Evolutionary conservation across 2,888 invertebrate genomes (phyloP).

Genomic region (Clusia tigrina): DNA sequence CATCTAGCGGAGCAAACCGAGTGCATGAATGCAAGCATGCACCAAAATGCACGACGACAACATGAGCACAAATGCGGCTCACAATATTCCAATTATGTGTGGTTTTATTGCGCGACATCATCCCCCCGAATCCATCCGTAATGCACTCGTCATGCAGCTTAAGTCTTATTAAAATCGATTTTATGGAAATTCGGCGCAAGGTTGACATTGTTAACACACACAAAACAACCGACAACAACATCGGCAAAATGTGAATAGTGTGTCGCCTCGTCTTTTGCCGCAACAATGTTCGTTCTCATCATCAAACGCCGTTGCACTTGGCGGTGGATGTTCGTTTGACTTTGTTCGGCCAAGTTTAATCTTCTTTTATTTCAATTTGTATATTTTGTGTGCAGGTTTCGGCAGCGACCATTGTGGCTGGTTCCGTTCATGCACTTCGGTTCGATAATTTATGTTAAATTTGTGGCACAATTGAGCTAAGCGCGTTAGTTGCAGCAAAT

Average conservation of each 20-base stretch:
- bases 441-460: conserved; percentile 1
- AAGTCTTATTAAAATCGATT: conserved; percentile 5
- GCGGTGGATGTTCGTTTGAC: no score
- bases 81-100: neutral
- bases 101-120: neutral
- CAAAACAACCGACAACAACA: no score
- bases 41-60: no score
- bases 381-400: no score
- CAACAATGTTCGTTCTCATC: neutral
- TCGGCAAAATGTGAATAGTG: neutral
- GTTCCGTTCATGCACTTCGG: neutral
- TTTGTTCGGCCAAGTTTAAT: neutral
- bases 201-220: conserved; percentile 3
- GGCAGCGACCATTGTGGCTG: no score
- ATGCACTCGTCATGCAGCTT: no score
- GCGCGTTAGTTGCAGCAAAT: conserved; percentile 1
- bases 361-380: neutral
- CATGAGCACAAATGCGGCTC: neutral
- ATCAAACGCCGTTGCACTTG: no score
- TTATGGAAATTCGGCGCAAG: conserved; percentile 13
- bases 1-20: conserved; percentile 2
- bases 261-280: neutral
- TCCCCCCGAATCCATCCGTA: neutral
- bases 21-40: neutral
- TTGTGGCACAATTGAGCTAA: neutral